A percentile compares a stretch with the other conserved stretches of the same genome.
Conservation (phyloP, 2,113 vertebrate species). For the Hemichromis elongatus region DNA sequence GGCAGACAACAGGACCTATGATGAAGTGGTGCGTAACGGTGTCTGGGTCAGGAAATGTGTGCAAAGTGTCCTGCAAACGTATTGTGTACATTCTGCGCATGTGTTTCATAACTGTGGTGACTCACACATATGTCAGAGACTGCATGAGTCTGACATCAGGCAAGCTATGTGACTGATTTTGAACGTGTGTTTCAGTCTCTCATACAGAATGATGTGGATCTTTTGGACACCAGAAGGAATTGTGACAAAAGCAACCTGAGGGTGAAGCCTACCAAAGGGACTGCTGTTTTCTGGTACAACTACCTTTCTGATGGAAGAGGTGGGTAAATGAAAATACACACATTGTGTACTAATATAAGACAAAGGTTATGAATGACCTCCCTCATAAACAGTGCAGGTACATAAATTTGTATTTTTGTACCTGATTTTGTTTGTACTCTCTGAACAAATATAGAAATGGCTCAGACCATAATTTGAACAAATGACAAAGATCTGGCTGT, state of each 20-base stretch:
- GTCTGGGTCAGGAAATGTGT: constrained; percentile 12
- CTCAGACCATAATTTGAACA: neutral
- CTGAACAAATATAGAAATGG: neutral
- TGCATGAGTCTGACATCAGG: neutral
- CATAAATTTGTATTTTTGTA: neutral
- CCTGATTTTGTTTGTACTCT: neutral
- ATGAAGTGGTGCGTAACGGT: constrained; percentile 84
- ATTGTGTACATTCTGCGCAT: constrained; percentile 29
- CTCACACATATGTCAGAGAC: constrained; percentile 25
- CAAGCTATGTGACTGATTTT: neutral
- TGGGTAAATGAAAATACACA: constrained; percentile 44
- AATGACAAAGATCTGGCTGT: neutral
- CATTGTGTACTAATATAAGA: neutral
- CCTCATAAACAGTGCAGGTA: neutral
- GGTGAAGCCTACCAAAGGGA: constrained; percentile 91
- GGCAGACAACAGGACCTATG: constrained; percentile 97
- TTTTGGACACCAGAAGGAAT: constrained; percentile 93
- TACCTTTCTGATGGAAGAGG: constrained; percentile 96
- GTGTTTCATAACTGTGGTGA: constrained; percentile 27
- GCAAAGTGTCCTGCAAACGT: neutral
- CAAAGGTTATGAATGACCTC: neutral
- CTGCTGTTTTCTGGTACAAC: constrained; percentile 99
- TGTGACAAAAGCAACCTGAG: constrained; percentile 94
- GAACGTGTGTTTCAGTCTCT: constrained; percentile 78
- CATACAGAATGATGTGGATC: constrained; percentile 91